Base-by-base conservation (phyloP, 2,888 invertebrate genomes). In the Hydrotaea cyrtoneurina region DNA sequence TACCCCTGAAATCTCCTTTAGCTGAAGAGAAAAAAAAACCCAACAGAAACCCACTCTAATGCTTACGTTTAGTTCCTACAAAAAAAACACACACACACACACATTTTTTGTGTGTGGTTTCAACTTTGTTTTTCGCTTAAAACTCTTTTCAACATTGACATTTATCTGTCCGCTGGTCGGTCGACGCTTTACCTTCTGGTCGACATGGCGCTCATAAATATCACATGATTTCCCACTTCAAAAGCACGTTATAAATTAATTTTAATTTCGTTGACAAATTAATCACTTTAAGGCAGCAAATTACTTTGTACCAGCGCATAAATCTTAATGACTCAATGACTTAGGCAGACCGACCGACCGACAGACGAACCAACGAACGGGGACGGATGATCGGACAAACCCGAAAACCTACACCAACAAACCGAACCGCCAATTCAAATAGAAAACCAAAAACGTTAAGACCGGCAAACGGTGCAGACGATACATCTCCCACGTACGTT, bases 241-340 rank as follows among this genome's bases (percentile, higher is more conserved):
- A 62, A 62, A 62, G 26, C 23, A 43, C 19, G 69, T 17, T 43
- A 69, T 69, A 69, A 69, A 69, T 69, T 69, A 69, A 69, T 69
- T 69, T 69, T 69, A 69, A 69, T 73, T 77, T 79, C 76, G 81
- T 85, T 85, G 85, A 85, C 85, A 81, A 85, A 85, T 82, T 85
- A 82, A 85, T 85, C 85, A 74, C 72, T 81, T 79, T 82, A 77
- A 76, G 69, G 59, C 57, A 82, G 76, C 85, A 82, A 85, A 85
- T 85, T 85, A 76, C 85, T 85, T 76, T 69, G 85, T 64, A 77
- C 72, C 77, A 72, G 46, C 78, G 73, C n/a, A 85, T 85, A 85
- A 85, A 85, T 82, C 81, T 81, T 80, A 82, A 77, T 76, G 84
- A 79, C 84, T 84, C 72, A 79, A 76, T n/a, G 23, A 43, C 69